Conservation (phyloP, 2,888 invertebrate species). For the Rapana venosa region DNA sequence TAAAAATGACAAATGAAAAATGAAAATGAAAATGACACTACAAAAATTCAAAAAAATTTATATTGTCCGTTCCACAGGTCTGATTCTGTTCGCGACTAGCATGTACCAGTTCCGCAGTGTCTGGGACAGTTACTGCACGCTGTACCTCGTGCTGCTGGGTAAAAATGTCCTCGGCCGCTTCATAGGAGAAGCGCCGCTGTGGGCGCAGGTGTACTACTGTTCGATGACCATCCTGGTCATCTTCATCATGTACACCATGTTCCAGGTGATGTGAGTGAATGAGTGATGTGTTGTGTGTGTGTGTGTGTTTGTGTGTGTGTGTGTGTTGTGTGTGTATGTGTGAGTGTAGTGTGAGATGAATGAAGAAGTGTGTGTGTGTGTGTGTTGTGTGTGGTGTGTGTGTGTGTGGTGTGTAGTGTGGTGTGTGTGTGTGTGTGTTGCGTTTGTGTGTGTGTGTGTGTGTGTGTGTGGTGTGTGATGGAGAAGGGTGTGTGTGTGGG, state of each 20-base stretch:
- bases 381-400: conserved; percentile 3
- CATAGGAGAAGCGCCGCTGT: conserved; percentile 55
- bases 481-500: too few species aligned
- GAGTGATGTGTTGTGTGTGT: not conserved
- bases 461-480: too few species aligned
- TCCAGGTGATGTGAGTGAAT: conserved; percentile 47
- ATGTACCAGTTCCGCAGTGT: conserved; percentile 72
- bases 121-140: conserved; percentile 74
- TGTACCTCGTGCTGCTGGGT: conserved; percentile 73
- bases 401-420: not conserved
- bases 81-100: conserved; percentile 71
- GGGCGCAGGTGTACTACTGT: conserved; percentile 63
- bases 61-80: conserved; percentile 60
- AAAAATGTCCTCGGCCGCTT: conserved; percentile 61
- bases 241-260: conserved; percentile 65
- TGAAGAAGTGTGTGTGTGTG: too few species aligned
- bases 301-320: not conserved
- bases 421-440: conserved; percentile 3
- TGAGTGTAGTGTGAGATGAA: too few species aligned
- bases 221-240: conserved; percentile 63
- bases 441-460: not conserved
- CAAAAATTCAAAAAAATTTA: too few species aligned
- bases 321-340: too few species aligned
- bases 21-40: too few species aligned
- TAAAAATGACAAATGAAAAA: too few species aligned